Evolutionary conservation across 2,113 vertebrate genomes (phyloP).

Genomic region (Phyllostomus hastatus): DNA sequence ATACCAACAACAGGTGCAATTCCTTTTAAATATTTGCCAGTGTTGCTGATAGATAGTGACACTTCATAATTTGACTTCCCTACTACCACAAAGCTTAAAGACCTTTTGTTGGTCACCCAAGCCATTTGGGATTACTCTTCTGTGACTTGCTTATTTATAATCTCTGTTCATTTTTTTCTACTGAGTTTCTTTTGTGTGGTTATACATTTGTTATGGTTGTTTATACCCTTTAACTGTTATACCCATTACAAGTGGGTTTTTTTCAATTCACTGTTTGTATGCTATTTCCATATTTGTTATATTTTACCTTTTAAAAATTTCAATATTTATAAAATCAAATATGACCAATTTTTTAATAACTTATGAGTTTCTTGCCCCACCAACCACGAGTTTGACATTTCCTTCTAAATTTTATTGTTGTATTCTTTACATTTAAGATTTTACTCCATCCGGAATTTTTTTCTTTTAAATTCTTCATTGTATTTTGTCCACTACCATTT

Average conservation of each 20-base stretch:
- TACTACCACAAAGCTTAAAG: neutral
- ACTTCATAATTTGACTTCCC: neutral
- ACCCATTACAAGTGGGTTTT: neutral
- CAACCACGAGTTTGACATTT: neutral
- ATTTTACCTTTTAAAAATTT: neutral
- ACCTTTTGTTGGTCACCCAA: neutral
- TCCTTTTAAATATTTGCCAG: neutral
- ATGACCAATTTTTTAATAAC: neutral
- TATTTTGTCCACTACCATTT: too few relatives aligned
- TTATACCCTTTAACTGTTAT: neutral
- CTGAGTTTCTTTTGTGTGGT: neutral
- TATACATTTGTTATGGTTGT: neutral
- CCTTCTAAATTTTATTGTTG: neutral
- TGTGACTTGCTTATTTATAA: neutral
- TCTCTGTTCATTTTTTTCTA: neutral
- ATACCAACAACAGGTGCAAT: neutral
- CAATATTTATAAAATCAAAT: neutral
- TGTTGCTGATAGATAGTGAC: neutral
- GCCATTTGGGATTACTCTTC: neutral
- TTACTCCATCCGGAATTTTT: neutral
- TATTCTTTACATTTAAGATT: neutral
- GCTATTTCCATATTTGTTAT: neutral
- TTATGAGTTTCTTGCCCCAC: neutral
- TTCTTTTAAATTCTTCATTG: too few relatives aligned
- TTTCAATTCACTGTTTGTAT: neutral